These are phyloP conservation scores for Archocentrus centrarchus DNA, from an alignment of 2,113 vertebrate genomes.

Conservation along the genomic window DNA sequence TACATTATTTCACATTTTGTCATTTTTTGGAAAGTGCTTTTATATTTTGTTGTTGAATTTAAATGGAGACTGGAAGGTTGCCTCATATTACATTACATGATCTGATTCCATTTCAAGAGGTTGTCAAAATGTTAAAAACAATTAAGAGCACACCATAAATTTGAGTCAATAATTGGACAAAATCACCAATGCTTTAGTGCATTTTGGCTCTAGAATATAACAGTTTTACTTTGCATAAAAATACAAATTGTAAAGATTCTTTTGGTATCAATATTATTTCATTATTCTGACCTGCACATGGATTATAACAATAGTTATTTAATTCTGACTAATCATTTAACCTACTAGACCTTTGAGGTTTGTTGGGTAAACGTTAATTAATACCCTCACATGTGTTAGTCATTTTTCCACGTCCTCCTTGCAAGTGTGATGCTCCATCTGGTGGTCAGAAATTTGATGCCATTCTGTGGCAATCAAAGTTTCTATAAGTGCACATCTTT, in stretches of 20 bases:
- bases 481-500: neutral
- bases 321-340: neutral
- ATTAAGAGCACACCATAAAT: neutral
- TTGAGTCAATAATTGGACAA: neutral
- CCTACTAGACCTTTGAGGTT: neutral
- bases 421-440: constrained; percentile 52
- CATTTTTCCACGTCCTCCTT: neutral
- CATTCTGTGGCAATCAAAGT: neutral
- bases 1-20: no score
- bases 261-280: neutral
- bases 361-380: neutral
- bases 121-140: no score
- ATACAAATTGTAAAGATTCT: no score
- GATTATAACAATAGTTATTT: neutral
- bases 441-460: constrained; percentile 23
- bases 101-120: no score
- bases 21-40: no score
- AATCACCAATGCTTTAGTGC: neutral
- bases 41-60: no score
- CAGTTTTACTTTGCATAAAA: neutral
- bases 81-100: no score
- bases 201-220: neutral
- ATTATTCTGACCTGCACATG: neutral
- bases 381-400: neutral
- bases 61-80: no score